phyloP scores from a whole-genome alignment of 2,888 invertebrate species.

The Cheilosia soror region DNA sequence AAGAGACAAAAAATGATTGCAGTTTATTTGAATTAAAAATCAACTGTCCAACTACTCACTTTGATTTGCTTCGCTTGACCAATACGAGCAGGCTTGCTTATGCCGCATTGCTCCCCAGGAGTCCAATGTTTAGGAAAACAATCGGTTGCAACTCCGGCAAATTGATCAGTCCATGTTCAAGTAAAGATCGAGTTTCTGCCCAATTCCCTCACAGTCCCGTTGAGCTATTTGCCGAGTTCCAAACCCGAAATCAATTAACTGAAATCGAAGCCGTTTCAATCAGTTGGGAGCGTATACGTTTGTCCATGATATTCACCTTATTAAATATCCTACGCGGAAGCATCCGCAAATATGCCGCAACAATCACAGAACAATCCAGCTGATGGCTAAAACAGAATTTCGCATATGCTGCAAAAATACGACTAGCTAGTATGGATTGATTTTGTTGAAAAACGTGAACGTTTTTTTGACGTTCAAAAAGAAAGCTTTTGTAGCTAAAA shows the following conservation, averaged over 20 bases:
- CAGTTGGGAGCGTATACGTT: neutral
- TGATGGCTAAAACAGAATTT: constrained; percentile 89
- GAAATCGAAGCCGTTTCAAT: constrained; percentile 7
- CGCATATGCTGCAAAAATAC: constrained; percentile 90
- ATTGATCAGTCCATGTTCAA: constrained; percentile 87
- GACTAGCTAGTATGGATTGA: constrained; percentile 79
- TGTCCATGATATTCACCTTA: constrained; percentile 86
- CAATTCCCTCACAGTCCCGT: constrained; percentile 92
- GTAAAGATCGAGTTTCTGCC: constrained; percentile 90
- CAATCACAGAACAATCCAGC: constrained; percentile 94
- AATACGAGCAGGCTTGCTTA: constrained; percentile 93
- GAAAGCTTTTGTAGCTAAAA: no score
- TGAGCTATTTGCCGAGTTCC: constrained; percentile 96
- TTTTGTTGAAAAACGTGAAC: no score
- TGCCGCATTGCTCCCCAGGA: constrained; percentile 98
- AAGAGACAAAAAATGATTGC: constrained; percentile 11
- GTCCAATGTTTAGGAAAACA: constrained; percentile 95
- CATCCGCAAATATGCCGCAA: constrained; percentile 92
- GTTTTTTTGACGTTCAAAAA: no score
- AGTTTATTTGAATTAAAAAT: neutral
- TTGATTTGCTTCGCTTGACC: constrained; percentile 93
- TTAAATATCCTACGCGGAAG: constrained; percentile 90
- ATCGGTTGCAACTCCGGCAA: constrained; percentile 95
- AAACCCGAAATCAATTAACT: no score
- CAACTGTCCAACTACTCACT: constrained; percentile 84